These are phyloP conservation scores for Diplodus puntazzo DNA, from an alignment of 2,797 vertebrate species.

Conservation along the genomic window DNA sequence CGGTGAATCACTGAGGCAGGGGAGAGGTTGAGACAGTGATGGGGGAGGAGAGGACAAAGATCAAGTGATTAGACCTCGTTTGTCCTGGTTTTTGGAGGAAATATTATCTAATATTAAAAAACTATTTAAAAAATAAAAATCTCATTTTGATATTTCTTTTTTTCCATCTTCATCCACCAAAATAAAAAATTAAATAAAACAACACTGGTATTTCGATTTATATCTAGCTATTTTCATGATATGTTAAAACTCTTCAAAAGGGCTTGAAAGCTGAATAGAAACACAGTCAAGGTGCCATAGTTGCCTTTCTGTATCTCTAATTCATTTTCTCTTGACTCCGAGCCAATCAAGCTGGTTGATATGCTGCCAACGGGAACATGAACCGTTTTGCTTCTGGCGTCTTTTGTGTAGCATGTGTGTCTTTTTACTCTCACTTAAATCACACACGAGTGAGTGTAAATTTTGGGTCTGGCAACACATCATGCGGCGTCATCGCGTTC, in stretches of 20 bases:
- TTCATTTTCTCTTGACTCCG: constrained; percentile 27
- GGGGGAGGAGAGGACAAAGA: background rate
- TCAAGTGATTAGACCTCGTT: background rate
- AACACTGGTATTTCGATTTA: constrained; percentile 1
- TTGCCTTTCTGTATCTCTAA: constrained; percentile 14
- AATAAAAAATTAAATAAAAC: background rate
- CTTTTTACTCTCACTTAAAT: constrained; percentile 5
- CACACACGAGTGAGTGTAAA: background rate
- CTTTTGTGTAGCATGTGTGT: background rate
- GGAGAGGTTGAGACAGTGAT: background rate
- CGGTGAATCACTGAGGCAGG: constrained; percentile 14
- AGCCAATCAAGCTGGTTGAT: constrained; percentile 47
- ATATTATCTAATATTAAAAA: background rate
- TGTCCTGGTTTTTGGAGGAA: background rate
- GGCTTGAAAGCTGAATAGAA: constrained; percentile 20
- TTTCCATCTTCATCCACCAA: background rate
- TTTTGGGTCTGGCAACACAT: constrained; percentile 37
- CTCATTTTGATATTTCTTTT: background rate
- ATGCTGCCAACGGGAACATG: constrained; percentile 49
- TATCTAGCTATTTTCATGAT: background rate
- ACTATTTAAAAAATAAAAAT: background rate
- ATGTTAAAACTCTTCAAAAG: constrained; percentile 20
- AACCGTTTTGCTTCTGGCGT: constrained; percentile 26
- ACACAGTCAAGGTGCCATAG: constrained; percentile 15
- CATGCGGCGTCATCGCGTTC: background rate